Evolutionary conservation across 2,888 invertebrate genomes (phyloP), one percentile per base, ranked within the genome.

Genomic region (Sthenelais limicola): DNA sequence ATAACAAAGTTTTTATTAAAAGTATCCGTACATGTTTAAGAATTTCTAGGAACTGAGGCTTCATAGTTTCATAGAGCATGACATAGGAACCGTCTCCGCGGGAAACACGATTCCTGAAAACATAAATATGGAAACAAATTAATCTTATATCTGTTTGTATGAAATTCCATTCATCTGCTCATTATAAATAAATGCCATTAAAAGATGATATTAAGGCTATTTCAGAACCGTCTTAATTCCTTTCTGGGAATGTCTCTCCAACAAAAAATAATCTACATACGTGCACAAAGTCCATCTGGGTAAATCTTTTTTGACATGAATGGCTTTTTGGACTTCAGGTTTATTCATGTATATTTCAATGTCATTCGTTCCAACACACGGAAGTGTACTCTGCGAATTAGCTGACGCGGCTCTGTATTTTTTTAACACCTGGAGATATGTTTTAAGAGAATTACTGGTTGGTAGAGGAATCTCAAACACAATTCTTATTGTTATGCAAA

Each of bases 61-160:
- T 66, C 66, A 66, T 35, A 66, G 35, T 43, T 7, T 66, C 38
- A 66, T 66, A 66, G 1, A 66, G 12, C n/a, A 15, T n/a, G 12
- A 15, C n/a, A n/a, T 43, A 43, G n/a, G n/a, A 12, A n/a, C n/a
- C 47, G n/a, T n/a, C n/a, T 15, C 12, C 47, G 12, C 47, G 12
- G 12, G 47, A 43, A 43, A 12, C n/a, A n/a, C 12, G n/a, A 43
- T 43, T 43, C 47, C 12, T n/a, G 47, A n/a, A 43, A 43, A 43
- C 12, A 12, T 43, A 43, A n/a, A n/a, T n/a, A n/a, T n/a, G n/a
- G n/a, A n/a, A n/a, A n/a, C n/a, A n/a, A n/a, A n/a, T n/a, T n/a
- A n/a, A n/a, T n/a, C n/a, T n/a, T n/a, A n/a, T n/a, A n/a, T n/a
- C n/a, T n/a, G n/a, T n/a, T n/a, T n/a, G n/a, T n/a, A n/a, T n/a